Conservation (phyloP, 2,797 vertebrate genomes). For the Novumbra hubbsi region DNA sequence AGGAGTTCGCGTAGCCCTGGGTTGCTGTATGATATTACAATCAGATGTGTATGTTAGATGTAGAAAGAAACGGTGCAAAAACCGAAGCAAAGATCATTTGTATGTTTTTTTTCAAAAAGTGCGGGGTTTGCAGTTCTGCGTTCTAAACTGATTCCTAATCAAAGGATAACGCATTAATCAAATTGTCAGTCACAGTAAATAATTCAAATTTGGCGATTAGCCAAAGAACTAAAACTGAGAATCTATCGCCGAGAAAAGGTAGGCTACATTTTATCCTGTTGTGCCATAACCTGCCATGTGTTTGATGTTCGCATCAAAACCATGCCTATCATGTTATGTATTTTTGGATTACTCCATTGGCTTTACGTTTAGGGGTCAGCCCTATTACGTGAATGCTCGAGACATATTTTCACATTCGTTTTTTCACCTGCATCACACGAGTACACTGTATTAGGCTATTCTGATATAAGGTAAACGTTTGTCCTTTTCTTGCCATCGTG, state of each 20-base stretch:
- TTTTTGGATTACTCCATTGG: not conserved
- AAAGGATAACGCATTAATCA: not conserved
- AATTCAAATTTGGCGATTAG: not conserved
- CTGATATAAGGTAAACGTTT: not conserved
- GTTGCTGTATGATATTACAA: slow-evolving; percentile 61
- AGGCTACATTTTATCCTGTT: not conserved
- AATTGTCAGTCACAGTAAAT: not conserved
- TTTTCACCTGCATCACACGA: not conserved
- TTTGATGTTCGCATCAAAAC: not conserved
- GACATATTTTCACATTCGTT: not conserved
- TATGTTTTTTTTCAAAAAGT: not conserved
- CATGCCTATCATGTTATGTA: not conserved
- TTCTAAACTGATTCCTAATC: not conserved
- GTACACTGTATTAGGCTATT: not conserved
- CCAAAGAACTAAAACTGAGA: not conserved
- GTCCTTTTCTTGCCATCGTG: not conserved
- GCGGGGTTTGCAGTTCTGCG: not conserved
- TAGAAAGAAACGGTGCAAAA: slow-evolving; percentile 45
- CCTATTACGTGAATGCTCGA: not conserved
- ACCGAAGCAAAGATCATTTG: not conserved
- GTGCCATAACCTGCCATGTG: not conserved
- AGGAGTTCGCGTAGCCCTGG: slow-evolving; percentile 35
- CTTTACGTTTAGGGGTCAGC: not conserved
- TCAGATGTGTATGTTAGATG: slow-evolving; percentile 77
- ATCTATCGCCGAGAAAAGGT: not conserved